phyloP scores from a whole-genome alignment of 1,140 invertebrate species.

The Zelostemma sp. region DNA sequence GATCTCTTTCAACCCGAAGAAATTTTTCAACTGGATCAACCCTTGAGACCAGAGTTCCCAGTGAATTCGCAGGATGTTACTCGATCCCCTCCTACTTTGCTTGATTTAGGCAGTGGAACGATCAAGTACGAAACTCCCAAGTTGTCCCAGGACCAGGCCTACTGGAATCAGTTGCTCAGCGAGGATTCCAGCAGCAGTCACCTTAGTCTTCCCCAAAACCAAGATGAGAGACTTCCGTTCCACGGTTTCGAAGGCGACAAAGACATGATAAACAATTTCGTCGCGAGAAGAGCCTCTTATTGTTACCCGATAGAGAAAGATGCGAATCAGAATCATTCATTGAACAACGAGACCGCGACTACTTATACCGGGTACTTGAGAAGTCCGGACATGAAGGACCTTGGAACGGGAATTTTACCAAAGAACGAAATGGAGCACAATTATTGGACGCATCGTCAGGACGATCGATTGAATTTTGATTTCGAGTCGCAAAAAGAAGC shows the following conservation, averaged over 20 bases:
- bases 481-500: constrained; percentile 43
- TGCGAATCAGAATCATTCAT: constrained; percentile 43
- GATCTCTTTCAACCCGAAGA: constrained; percentile 84
- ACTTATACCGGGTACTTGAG: constrained; percentile 24
- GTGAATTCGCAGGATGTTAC: constrained; percentile 67
- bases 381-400: constrained; percentile 25
- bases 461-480: constrained; percentile 29
- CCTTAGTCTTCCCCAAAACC: constrained; percentile 55
- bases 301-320: constrained; percentile 49
- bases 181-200: constrained; percentile 72
- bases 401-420: constrained; percentile 14
- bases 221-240: constrained; percentile 55
- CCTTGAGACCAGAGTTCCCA: constrained; percentile 75
- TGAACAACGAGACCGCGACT: constrained; percentile 6
- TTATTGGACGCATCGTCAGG: constrained; percentile 36
- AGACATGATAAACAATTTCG: constrained; percentile 33
- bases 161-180: constrained; percentile 65
- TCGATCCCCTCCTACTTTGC: constrained; percentile 77
- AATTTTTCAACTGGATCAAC: constrained; percentile 83
- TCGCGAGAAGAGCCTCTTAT: constrained; percentile 35
- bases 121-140: constrained; percentile 69
- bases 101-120: constrained; percentile 79
- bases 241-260: constrained; percentile 52
- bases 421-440: constrained; percentile 39
- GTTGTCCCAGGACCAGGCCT: constrained; percentile 55